Evolutionary conservation across 2,797 vertebrate genomes (phyloP).

Genomic region (Eurystomus glaucurus): DNA sequence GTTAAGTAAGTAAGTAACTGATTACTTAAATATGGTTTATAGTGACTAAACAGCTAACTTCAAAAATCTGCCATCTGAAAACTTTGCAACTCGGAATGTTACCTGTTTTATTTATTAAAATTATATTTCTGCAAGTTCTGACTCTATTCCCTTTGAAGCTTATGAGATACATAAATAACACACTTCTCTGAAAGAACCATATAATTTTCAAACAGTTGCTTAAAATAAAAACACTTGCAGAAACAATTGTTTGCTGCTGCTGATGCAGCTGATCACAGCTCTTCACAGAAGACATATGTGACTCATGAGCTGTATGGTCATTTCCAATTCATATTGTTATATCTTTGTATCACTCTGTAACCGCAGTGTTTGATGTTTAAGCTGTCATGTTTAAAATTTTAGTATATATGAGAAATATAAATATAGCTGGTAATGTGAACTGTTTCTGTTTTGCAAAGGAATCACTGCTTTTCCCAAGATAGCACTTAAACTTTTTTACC

Average conservation of each 20-base stretch:
- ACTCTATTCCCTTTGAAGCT: slow-evolving; percentile 51
- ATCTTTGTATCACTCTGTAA: neutral
- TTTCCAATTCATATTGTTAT: neutral
- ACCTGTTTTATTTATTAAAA: slow-evolving; percentile 6
- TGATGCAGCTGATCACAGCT: neutral
- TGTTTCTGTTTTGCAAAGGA: slow-evolving; percentile 9
- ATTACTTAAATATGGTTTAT: neutral
- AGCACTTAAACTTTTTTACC: neutral
- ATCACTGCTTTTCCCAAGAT: slow-evolving; percentile 41
- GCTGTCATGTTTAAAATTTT: slow-evolving; percentile 9
- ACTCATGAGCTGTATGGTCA: neutral
- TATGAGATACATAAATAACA: slow-evolving; percentile 52
- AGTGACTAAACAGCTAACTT: neutral
- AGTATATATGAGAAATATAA: slow-evolving; percentile 26
- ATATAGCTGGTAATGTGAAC: neutral
- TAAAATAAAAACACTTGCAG: slow-evolving; percentile 57
- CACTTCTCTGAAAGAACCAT: neutral
- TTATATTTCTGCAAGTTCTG: slow-evolving; percentile 12
- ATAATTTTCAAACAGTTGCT: slow-evolving; percentile 24
- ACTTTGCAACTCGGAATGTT: neutral
- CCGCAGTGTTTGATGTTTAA: slow-evolving; percentile 4
- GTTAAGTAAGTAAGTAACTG: neutral
- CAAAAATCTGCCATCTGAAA: neutral
- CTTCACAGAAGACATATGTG: neutral
- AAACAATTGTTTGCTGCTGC: slow-evolving; percentile 30